These are phyloP conservation scores for Promerops cafer DNA, from an alignment of 2,113 vertebrate genomes.

Conservation along the genomic window DNA sequence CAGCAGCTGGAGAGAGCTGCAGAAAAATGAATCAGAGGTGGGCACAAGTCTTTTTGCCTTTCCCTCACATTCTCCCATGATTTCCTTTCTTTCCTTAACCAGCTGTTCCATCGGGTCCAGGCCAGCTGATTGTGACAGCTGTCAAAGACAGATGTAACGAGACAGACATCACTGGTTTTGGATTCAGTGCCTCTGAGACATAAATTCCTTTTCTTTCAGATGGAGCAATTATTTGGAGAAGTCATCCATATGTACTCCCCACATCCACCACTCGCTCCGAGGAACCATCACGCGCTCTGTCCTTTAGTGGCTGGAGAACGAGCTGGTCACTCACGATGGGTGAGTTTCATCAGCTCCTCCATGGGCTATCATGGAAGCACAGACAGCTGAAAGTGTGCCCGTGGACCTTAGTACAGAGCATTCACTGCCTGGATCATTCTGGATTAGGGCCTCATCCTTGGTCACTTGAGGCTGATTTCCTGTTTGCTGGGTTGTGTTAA, in stretches of 20 bases:
- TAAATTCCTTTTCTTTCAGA: constrained; percentile 63
- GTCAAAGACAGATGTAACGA: neutral
- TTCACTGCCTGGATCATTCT: neutral
- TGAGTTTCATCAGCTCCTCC: constrained; percentile 57
- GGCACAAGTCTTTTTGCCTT: neutral
- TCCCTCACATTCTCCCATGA: neutral
- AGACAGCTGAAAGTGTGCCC: accelerated
- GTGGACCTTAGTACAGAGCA: accelerated
- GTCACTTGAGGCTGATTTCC: neutral
- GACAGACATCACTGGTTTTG: neutral
- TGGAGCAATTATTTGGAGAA: constrained; percentile 68
- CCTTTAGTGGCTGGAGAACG: constrained; percentile 61
- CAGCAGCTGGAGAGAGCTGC: neutral
- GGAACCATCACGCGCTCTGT: constrained; percentile 20
- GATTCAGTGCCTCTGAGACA: neutral
- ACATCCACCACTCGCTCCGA: constrained; percentile 73
- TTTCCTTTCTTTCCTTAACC: neutral
- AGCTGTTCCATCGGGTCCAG: neutral
- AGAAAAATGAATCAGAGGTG: neutral
- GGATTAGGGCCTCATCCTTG: neutral
- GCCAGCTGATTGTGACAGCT: neutral
- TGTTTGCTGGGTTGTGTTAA: neutral
- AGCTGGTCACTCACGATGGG: constrained; percentile 67
- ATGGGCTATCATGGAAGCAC: accelerated
- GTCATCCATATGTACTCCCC: constrained; percentile 66